A percentile compares a stretch with the other conserved stretches of the same genome.
Evolutionary conservation across 2,888 invertebrate species (phyloP).

Genomic region (Drosophila anceps): DNA sequence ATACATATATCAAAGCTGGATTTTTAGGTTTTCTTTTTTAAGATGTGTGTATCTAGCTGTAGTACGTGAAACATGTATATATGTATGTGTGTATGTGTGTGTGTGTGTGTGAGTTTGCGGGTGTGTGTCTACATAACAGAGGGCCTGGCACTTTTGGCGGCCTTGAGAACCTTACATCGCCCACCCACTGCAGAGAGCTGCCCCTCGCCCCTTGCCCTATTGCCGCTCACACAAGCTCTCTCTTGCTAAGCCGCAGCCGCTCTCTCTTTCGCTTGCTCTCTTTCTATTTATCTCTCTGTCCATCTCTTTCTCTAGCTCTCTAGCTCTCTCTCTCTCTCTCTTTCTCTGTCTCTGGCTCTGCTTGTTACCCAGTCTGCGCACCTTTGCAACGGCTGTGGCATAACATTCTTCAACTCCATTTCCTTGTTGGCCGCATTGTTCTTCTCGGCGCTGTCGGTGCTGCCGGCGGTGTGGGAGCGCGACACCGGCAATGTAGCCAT

Average conservation of each 20-base stretch:
- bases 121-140: slow-evolving; percentile 32
- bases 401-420: slow-evolving; percentile 94
- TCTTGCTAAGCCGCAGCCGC: not conserved
- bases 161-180: slow-evolving; percentile 50
- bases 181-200: slow-evolving; percentile 22
- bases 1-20: slow-evolving; percentile 14
- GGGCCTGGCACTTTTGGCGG: slow-evolving; percentile 52
- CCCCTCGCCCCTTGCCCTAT: not conserved
- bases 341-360: not conserved
- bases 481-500: slow-evolving; percentile 95
- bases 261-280: not conserved
- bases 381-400: slow-evolving; percentile 94
- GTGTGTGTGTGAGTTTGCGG: slow-evolving; percentile 16
- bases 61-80: slow-evolving; percentile 16
- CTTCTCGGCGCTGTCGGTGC: slow-evolving; percentile 91
- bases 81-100: slow-evolving; percentile 1
- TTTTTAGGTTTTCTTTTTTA: slow-evolving; percentile 14
- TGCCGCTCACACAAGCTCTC: too few relatives aligned
- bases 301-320: not conserved
- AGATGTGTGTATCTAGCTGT: slow-evolving; percentile 47
- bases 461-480: slow-evolving; percentile 89
- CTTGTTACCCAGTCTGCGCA: slow-evolving; percentile 84
- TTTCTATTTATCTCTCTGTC: not conserved
- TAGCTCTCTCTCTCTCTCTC: not conserved
- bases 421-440: slow-evolving; percentile 94